Evolutionary conservation across 2,797 vertebrate genomes (phyloP).

Genomic region (Smutsia temminckii): DNA sequence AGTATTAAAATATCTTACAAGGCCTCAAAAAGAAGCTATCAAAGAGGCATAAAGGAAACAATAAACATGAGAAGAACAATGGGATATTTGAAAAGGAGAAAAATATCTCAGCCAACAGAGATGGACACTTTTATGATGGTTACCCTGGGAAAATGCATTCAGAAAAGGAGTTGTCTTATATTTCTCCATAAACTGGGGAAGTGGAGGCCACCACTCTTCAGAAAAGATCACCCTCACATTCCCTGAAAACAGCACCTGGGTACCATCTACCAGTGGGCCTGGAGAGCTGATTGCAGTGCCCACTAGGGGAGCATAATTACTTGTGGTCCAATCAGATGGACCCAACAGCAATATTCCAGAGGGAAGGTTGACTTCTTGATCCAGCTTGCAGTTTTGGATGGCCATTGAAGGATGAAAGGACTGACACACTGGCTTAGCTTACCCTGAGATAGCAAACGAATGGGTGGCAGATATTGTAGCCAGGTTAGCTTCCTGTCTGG

Average conservation of each 20-base stretch:
- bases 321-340: background rate
- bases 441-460: background rate
- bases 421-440: background rate
- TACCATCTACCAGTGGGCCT: background rate
- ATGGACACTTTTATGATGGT: slow-evolving; percentile 60
- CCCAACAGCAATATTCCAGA: background rate
- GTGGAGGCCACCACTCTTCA: background rate
- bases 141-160: slow-evolving; percentile 61
- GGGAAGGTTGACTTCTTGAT: background rate
- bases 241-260: background rate
- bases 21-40: slow-evolving; percentile 74
- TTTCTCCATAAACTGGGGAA: slow-evolving; percentile 49
- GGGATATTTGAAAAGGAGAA: slow-evolving; percentile 67
- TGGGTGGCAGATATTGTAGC: background rate
- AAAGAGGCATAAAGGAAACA: slow-evolving; percentile 75
- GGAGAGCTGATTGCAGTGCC: background rate
- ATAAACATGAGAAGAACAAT: slow-evolving; percentile 76
- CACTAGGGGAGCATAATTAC: background rate
- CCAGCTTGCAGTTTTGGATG: background rate
- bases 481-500: background rate
- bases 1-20: slow-evolving; percentile 74
- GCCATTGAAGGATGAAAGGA: background rate
- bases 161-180: slow-evolving; percentile 51
- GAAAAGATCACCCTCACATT: background rate
- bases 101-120: slow-evolving; percentile 63